Conservation (phyloP, 2,797 vertebrate genomes). For the Cossypha dichroa region DNA sequence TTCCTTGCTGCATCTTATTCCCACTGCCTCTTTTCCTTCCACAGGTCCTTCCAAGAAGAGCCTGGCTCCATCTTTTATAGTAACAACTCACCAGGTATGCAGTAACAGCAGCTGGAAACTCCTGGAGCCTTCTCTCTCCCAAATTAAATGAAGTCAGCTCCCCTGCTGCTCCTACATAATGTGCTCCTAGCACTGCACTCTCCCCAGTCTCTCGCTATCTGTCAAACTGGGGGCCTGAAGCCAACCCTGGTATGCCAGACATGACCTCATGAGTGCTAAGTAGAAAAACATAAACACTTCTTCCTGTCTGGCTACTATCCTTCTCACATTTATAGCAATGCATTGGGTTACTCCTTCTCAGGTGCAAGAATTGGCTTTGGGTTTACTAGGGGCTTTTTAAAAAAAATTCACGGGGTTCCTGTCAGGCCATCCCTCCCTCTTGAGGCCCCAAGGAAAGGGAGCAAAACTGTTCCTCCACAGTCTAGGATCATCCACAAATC, state of each 20-base stretch:
- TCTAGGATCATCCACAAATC: neutral
- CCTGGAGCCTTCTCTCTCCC: neutral
- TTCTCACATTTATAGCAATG: neutral
- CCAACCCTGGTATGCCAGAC: neutral
- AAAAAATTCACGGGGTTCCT: neutral
- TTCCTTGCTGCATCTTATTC: neutral
- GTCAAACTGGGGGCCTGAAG: neutral
- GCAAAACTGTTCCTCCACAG: neutral
- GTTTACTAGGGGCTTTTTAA: neutral
- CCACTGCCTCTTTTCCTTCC: neutral
- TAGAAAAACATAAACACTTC: neutral
- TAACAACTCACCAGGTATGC: neutral
- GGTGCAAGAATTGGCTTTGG: neutral
- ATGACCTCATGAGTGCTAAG: neutral
- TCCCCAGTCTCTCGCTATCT: neutral
- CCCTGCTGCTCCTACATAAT: neutral
- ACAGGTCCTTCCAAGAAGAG: neutral
- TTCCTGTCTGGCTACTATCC: accelerated
- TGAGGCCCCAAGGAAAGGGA: neutral
- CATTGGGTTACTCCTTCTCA: neutral
- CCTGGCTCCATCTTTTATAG: neutral
- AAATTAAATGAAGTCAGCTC: neutral
- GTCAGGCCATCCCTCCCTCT: neutral
- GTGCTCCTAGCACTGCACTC: neutral
- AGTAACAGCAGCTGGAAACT: neutral